These are phyloP conservation scores for Pocillopora meandrina DNA, from an alignment of 92 coral and sea anemone species.

Conservation along the genomic window DNA sequence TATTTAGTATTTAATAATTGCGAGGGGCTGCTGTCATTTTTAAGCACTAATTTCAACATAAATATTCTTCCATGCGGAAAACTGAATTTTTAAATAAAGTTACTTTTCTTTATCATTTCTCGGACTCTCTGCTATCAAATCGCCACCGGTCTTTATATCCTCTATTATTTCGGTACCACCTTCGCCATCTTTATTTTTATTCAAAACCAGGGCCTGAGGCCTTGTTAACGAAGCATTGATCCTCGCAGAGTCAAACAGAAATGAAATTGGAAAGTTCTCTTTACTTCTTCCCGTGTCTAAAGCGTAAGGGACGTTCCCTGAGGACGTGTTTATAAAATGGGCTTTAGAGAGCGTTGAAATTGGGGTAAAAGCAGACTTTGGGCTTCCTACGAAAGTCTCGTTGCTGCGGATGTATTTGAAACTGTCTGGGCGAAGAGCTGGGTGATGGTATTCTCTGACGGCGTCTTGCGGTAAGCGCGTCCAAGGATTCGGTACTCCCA, in stretches of 20 bases:
- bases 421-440: constrained; percentile 55
- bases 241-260: constrained; percentile 66
- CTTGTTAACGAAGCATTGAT: constrained; percentile 30
- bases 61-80: constrained; percentile 2
- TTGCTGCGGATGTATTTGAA: constrained; percentile 67
- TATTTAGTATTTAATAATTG: constrained; percentile 4
- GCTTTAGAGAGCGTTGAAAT: constrained; percentile 72
- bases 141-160: not conserved
- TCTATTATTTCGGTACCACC: not conserved
- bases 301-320: constrained; percentile 69
- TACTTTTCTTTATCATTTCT: constrained; percentile 29
- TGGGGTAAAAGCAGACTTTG: constrained; percentile 85
- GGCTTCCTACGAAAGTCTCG: constrained; percentile 73
- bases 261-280: constrained; percentile 62
- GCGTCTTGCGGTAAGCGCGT: constrained; percentile 66
- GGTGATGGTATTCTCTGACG: constrained; percentile 66
- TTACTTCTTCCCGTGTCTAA: constrained; percentile 67
- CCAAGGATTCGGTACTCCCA: constrained; percentile 80
- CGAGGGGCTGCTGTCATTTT: not conserved
- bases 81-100: not conserved
- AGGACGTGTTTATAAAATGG: constrained; percentile 58
- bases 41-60: constrained; percentile 12
- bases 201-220: constrained; percentile 24
- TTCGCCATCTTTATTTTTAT: constrained; percentile 32
- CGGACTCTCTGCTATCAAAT: not conserved